Evolutionary conservation across 2,113 vertebrate genomes (phyloP).

Genomic region (Cnemophilus loriae): DNA sequence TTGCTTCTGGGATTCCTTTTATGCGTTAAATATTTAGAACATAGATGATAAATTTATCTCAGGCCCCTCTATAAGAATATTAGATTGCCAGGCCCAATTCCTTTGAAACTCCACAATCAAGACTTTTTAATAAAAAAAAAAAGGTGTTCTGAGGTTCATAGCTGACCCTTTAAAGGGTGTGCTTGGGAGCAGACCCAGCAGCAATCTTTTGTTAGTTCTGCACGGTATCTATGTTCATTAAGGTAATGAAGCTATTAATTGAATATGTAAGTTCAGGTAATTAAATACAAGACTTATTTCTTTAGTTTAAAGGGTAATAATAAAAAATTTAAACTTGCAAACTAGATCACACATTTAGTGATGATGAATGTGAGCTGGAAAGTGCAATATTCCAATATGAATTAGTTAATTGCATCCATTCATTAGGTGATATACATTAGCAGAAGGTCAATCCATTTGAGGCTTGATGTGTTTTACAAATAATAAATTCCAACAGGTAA

Average conservation of each 20-base stretch:
- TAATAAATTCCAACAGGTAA: constrained; percentile 71
- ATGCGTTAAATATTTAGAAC: not conserved
- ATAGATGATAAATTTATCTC: not conserved
- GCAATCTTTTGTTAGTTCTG: constrained; percentile 14
- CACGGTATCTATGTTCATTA: constrained; percentile 65
- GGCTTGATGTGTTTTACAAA: constrained; percentile 68
- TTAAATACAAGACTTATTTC: constrained; percentile 76
- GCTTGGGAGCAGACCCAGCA: not conserved
- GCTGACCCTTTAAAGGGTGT: not conserved
- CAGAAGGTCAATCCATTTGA: constrained; percentile 76
- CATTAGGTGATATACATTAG: constrained; percentile 75
- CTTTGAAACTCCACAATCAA: not conserved
- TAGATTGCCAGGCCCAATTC: not conserved
- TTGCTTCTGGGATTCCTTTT: not conserved
- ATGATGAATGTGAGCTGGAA: constrained; percentile 75
- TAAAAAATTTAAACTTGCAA: constrained; percentile 79
- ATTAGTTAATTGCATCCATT: constrained; percentile 75
- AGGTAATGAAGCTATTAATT: constrained; percentile 77
- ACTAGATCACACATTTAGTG: constrained; percentile 65
- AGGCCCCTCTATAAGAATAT: not conserved
- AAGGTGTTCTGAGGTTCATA: not conserved
- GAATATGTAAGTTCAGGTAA: constrained; percentile 78
- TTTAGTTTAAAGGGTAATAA: constrained; percentile 81
- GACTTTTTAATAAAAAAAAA: not conserved
- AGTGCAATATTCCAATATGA: constrained; percentile 69